phyloP scores from a whole-genome alignment of 2,113 vertebrate species.

The Sylvia atricapilla region DNA sequence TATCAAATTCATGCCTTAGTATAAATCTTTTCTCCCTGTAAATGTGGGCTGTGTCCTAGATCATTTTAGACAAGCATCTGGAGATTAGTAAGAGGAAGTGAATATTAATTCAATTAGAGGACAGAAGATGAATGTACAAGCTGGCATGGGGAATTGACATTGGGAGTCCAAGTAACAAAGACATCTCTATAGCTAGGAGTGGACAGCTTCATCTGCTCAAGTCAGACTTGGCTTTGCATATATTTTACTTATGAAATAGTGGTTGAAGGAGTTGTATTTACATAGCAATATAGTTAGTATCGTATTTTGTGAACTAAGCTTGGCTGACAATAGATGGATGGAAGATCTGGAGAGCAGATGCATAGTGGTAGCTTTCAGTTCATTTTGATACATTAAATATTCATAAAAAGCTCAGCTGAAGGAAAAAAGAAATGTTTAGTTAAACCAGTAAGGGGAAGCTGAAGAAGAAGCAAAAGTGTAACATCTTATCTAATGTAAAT shows the following conservation, averaged over 20 bases:
- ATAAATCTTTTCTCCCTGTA: not conserved
- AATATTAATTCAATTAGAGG: constrained; percentile 31
- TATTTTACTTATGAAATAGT: constrained; percentile 12
- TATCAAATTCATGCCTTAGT: not conserved
- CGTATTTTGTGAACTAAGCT: not conserved
- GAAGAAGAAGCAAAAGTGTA: not conserved
- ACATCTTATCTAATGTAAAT: not conserved
- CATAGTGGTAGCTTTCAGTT: constrained; percentile 24
- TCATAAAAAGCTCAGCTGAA: not conserved
- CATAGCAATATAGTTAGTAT: not conserved
- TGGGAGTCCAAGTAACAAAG: not conserved
- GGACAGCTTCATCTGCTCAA: constrained; percentile 1
- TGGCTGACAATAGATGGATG: not conserved
- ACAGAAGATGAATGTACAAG: not conserved
- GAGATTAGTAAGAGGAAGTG: constrained; percentile 23
- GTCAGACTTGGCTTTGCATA: not conserved
- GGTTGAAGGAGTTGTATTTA: constrained; percentile 24
- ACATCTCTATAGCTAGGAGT: not conserved
- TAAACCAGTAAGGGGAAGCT: not conserved
- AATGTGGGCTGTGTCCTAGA: not conserved
- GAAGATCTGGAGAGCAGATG: constrained; percentile 14
- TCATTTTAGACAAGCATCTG: constrained; percentile 19
- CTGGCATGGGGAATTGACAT: not conserved
- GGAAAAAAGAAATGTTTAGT: constrained; percentile 18
- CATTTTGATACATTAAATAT: constrained; percentile 17